A percentile compares a stretch with the other conserved stretches of the same genome.
Conservation (phyloP, 1,140 invertebrate genomes). For the Drosophila orena region DNA sequence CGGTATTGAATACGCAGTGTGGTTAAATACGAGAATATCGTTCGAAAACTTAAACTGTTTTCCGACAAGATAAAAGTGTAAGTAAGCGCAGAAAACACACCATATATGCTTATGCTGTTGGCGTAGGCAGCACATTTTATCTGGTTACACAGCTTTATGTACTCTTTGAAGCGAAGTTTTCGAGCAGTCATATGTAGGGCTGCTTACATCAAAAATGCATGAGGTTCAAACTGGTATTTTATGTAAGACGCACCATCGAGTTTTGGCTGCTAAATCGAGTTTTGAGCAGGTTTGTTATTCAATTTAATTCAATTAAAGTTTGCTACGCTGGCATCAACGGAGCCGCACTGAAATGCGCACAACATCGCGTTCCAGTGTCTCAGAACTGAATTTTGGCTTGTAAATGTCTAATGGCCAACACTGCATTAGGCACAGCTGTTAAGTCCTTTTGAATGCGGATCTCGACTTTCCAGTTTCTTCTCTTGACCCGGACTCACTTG, state of each 20-base stretch:
- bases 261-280: conserved; percentile 53
- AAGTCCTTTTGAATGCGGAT: neutral
- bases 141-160: conserved; percentile 38
- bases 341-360: conserved; percentile 36
- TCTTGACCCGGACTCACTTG: conserved; percentile 35
- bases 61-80: too few species aligned
- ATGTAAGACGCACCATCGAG: conserved; percentile 57
- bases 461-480: conserved; percentile 4
- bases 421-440: neutral
- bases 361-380: neutral
- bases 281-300: conserved; percentile 48
- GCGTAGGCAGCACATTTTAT: conserved; percentile 5
- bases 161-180: conserved; percentile 1
- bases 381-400: neutral
- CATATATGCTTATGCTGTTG: conserved; percentile 13
- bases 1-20: neutral
- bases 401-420: conserved; percentile 6
- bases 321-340: conserved; percentile 57
- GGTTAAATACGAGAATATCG: neutral
- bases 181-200: neutral
- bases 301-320: conserved; percentile 67
- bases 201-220: conserved; percentile 26
- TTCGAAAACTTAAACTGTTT: too few species aligned
- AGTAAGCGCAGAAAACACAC: conserved; percentile 25
- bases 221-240: conserved; percentile 65